Base-by-base conservation (phyloP, 2,888 invertebrate genomes). In the Carterocephalus palaemon region DNA sequence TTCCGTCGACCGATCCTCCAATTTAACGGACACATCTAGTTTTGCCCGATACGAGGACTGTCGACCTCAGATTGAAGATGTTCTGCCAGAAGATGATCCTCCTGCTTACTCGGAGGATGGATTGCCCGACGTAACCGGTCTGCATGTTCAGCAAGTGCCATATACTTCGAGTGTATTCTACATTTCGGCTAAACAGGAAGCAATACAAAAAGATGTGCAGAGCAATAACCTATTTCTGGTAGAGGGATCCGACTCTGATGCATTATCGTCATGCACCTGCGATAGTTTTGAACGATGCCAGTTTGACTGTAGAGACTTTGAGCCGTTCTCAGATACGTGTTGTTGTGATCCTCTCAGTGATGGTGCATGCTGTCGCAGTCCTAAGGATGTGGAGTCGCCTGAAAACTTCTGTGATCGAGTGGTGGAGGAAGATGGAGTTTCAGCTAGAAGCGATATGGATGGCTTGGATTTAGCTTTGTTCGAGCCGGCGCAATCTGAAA, bases 391-490 rank as follows among this genome's bases (percentile, higher is more conserved):
- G 19, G 86, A 86, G 42, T 86, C 86, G 24, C 84, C 85, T 12
- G 86, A 86, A 62, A 63, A 83, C 60, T 81, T 85, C 62, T 74
- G 79, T 64, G 77, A 81, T 42, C 64, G 69, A 53, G 65, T 62
- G 43, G 73, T 67, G 19, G 83, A 86, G 20, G 84, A 81, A 34
- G 88, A 88, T 55, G 76, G 75, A 34, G 72, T 73, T 13, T 82
- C 88, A 37, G 74, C 84, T 31, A 70, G 86, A 19, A 88, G 88
- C 69, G 91, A 91, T 71, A 89, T 91, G 89, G 91, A 91, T 56
- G 91, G 91, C 51, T 80, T 91, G 56, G 91, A 91, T 75, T 79
- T 91, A 64, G 85, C 90, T 51, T 75, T 91, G 56, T 91, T 91
- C 70, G 91, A 91, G 68, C 90, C 90, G 34, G 90, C 90, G 36